A percentile compares a stretch with the other conserved stretches of the same genome.
These are phyloP conservation scores for Hypotaenidia okinawae DNA, from an alignment of 2,797 vertebrate species.

Conservation along the genomic window DNA sequence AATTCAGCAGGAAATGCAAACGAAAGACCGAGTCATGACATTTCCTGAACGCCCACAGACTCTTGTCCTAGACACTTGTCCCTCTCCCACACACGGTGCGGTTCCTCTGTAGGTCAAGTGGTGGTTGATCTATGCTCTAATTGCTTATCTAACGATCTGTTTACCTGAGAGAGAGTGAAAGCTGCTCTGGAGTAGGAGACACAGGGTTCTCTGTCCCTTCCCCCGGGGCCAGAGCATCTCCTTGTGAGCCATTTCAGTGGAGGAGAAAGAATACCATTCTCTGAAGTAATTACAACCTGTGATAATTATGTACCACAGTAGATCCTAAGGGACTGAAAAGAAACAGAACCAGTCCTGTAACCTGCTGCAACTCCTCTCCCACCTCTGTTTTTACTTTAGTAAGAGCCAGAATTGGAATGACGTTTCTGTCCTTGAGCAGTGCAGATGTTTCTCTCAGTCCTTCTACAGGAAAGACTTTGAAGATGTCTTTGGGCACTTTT, in stretches of 20 bases:
- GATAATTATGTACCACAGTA: neutral
- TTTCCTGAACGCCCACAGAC: neutral
- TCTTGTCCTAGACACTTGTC: neutral
- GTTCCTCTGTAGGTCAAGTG: neutral
- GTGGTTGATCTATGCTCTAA: neutral
- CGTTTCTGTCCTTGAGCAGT: neutral
- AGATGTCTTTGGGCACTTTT: neutral
- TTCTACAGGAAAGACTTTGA: neutral
- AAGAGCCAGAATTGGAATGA: neutral
- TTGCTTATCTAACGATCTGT: neutral
- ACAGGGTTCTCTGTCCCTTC: neutral
- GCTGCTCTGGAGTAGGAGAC: neutral
- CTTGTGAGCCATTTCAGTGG: neutral
- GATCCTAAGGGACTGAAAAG: neutral
- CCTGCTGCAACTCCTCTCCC: neutral
- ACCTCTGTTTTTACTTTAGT: neutral
- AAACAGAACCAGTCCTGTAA: neutral
- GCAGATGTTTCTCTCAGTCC: neutral
- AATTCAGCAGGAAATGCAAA: neutral
- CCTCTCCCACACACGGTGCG: neutral
- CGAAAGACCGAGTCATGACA: neutral
- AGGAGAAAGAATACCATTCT: neutral
- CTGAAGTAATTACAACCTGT: neutral
- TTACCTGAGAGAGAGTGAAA: neutral
- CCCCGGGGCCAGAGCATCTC: neutral